A percentile compares a stretch with the other conserved stretches of the same genome.
Conservation (phyloP, 2,113 vertebrate species). For the Gallinago paraguaiae region DNA sequence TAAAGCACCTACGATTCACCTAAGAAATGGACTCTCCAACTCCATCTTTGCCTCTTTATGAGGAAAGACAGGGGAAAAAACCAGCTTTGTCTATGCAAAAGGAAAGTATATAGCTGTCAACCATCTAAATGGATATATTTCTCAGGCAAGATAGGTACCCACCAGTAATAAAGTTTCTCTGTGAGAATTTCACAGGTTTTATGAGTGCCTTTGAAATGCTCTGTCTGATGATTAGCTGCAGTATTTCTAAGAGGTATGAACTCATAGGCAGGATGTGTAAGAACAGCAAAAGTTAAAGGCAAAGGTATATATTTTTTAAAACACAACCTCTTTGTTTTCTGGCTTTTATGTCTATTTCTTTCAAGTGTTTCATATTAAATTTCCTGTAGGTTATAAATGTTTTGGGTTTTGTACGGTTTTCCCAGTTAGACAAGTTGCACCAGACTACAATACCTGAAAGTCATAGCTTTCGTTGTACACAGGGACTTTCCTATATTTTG, state of each 20-base stretch:
- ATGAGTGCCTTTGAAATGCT: fast-evolving
- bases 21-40: background rate
- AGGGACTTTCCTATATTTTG: background rate
- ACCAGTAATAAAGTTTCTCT: background rate
- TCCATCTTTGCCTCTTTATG: background rate
- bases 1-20: background rate
- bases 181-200: background rate
- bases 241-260: background rate
- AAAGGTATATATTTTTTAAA: background rate
- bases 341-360: background rate
- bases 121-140: background rate
- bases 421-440: background rate
- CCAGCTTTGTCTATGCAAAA: background rate
- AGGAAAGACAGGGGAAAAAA: background rate
- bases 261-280: background rate
- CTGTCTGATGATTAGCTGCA: background rate
- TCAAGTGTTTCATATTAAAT: background rate
- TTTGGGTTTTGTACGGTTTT: background rate
- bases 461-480: background rate
- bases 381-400: background rate
- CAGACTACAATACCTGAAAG: background rate
- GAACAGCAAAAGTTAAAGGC: background rate
- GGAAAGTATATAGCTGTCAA: background rate
- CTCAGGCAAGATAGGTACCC: background rate
- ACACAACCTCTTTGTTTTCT: background rate